A percentile compares a stretch with the other conserved stretches of the same genome.
phyloP scores from a whole-genome alignment of 2,797 vertebrate genomes.

The Avahi laniger region DNA sequence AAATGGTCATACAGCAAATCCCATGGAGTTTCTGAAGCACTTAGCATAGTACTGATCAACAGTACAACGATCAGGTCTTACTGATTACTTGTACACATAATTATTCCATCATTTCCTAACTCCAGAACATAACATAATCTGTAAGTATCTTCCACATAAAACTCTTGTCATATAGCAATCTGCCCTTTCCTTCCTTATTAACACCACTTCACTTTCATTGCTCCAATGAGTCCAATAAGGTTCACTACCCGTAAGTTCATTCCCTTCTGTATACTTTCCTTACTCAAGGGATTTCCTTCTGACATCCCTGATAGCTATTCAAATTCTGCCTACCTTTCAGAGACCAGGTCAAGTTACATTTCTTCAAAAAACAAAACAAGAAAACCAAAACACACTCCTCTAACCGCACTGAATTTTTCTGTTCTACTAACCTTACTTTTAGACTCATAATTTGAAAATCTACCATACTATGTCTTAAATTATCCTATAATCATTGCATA shows the following conservation, averaged over 20 bases:
- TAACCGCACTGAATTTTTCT: not conserved
- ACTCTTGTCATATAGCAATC: not conserved
- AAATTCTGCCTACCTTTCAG: not conserved
- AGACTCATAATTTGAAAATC: slow-evolving; percentile 23
- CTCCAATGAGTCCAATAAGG: not conserved
- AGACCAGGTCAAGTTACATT: not conserved
- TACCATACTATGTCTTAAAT: slow-evolving; percentile 6
- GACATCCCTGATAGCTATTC: not conserved
- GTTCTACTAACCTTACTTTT: not conserved
- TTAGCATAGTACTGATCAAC: not conserved
- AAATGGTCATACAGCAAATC: not conserved
- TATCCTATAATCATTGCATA: not conserved
- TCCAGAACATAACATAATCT: not conserved
- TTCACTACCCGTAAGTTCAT: not conserved
- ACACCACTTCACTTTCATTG: not conserved
- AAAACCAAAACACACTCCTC: not conserved
- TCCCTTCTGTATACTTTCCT: not conserved
- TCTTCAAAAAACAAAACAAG: not conserved
- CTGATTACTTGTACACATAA: not conserved
- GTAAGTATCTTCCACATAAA: slow-evolving; percentile 1
- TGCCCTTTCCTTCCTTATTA: not conserved
- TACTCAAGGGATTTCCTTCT: not conserved
- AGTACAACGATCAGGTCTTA: not conserved
- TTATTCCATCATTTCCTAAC: not conserved
- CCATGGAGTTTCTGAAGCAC: not conserved